Conservation (phyloP, 1,140 invertebrate species). For the Nephotettix cincticeps region DNA sequence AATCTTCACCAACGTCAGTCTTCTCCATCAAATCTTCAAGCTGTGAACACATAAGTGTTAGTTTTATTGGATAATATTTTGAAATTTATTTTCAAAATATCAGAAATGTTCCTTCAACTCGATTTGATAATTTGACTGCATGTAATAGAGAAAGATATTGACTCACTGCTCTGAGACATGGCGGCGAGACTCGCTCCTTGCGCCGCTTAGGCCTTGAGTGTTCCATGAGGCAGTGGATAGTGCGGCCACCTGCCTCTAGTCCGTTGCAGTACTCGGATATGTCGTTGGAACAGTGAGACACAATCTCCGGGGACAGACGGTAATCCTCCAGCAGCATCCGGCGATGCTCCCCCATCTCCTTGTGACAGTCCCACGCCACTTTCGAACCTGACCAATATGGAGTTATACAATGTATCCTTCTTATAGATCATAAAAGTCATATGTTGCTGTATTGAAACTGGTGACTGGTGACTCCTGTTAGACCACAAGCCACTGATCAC, state of each 20-base stretch:
- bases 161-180: constrained; percentile 70
- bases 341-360: constrained; percentile 88
- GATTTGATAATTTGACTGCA: background rate
- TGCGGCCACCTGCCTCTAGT: constrained; percentile 78
- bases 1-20: constrained; percentile 83
- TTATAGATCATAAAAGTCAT: no score
- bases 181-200: constrained; percentile 59
- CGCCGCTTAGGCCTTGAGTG: constrained; percentile 67
- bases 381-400: constrained; percentile 8
- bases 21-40: constrained; percentile 77
- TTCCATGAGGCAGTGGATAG: constrained; percentile 95
- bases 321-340: constrained; percentile 92
- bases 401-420: no score
- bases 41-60: no score
- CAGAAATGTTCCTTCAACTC: no score
- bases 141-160: no score
- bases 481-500: no score
- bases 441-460: no score
- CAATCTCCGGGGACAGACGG: constrained; percentile 87
- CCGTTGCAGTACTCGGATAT: constrained; percentile 68
- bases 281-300: constrained; percentile 84
- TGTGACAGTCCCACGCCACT: constrained; percentile 64
- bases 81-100: no score
- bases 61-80: no score
- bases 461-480: no score